A percentile compares a stretch with the other conserved stretches of the same genome.
Evolutionary conservation across 2,113 vertebrate species (phyloP).

Genomic region (Antechinus flavipes): DNA sequence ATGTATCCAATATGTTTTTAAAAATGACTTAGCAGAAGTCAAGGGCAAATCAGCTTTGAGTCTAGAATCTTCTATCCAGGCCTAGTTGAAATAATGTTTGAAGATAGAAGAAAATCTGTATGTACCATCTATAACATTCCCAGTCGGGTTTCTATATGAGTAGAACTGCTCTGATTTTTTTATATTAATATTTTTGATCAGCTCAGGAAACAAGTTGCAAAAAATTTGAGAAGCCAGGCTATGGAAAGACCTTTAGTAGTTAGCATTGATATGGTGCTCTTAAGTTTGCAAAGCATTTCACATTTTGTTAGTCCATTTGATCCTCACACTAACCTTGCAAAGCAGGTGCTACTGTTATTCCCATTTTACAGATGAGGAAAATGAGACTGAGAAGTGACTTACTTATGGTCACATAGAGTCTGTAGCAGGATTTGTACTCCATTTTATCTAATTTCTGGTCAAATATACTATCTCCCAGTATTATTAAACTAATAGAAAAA

Average conservation of each 20-base stretch:
- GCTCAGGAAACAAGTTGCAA: background rate
- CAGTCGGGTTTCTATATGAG: background rate
- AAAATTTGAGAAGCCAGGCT: background rate
- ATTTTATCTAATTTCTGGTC: background rate
- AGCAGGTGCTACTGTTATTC: background rate
- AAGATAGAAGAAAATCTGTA: background rate
- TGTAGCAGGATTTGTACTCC: background rate
- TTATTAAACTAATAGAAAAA: background rate
- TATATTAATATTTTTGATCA: background rate
- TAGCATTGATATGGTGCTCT: background rate
- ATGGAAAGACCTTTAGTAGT: background rate
- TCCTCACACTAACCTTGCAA: background rate
- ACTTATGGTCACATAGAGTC: background rate
- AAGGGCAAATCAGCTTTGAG: background rate
- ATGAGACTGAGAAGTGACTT: background rate
- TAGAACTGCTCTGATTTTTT: background rate
- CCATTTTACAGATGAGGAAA: background rate
- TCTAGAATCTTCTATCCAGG: background rate
- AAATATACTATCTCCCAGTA: background rate
- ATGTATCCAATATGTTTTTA: background rate
- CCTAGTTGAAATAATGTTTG: background rate
- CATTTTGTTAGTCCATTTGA: no score
- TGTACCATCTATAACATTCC: background rate
- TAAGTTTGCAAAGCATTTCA: background rate
- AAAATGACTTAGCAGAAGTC: background rate